These are phyloP conservation scores for Cephus pygmeus DNA, from an alignment of 2,888 invertebrate species.

Conservation along the genomic window DNA sequence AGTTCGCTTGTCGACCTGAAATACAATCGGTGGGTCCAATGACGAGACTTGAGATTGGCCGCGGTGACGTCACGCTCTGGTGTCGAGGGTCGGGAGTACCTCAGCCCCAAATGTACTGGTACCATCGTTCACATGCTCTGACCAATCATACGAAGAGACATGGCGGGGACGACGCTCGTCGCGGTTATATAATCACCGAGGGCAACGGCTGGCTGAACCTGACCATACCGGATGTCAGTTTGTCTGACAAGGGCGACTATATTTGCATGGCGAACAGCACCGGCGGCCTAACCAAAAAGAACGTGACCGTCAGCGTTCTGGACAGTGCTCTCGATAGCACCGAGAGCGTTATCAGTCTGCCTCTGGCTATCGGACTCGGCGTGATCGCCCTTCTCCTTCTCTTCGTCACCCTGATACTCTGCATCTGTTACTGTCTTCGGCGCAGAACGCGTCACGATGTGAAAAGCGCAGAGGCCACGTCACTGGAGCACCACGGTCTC, in stretches of 20 bases:
- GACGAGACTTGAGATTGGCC: slow-evolving; percentile 72
- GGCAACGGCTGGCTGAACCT: slow-evolving; percentile 69
- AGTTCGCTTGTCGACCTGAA: slow-evolving; percentile 86
- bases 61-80: slow-evolving; percentile 75
- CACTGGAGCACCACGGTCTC: slow-evolving; percentile 80
- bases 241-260: slow-evolving; percentile 79
- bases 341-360: slow-evolving; percentile 61
- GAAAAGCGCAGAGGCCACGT: slow-evolving; percentile 71
- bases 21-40: slow-evolving; percentile 68
- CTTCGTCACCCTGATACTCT: slow-evolving; percentile 67
- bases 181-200: slow-evolving; percentile 32
- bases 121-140: slow-evolving; percentile 52
- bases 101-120: slow-evolving; percentile 74
- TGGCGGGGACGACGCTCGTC: slow-evolving; percentile 64
- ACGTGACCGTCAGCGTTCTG: slow-evolving; percentile 74
- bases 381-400: slow-evolving; percentile 68
- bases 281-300: slow-evolving; percentile 83
- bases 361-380: slow-evolving; percentile 66
- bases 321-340: slow-evolving; percentile 51
- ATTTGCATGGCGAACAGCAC: slow-evolving; percentile 84
- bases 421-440: slow-evolving; percentile 71
- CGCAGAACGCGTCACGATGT: slow-evolving; percentile 70
- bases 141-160: slow-evolving; percentile 48
- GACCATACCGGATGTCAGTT: slow-evolving; percentile 73
- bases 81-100: slow-evolving; percentile 84